Conservation (phyloP, 2,888 invertebrate species). For the Urechis unicinctus region DNA sequence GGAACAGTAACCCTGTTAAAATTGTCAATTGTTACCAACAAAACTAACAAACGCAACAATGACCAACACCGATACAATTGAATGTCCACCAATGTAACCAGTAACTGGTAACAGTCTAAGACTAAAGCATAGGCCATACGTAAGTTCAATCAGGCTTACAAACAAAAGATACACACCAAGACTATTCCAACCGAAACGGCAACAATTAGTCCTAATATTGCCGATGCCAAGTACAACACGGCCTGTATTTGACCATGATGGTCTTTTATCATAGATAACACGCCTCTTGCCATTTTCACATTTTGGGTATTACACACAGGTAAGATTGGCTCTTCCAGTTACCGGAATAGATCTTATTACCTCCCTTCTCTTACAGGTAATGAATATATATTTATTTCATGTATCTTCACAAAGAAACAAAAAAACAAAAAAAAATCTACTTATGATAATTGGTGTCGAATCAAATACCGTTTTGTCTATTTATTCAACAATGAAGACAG, state of each 20-base stretch:
- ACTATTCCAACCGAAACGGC: conserved; percentile 19
- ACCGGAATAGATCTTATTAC: no score
- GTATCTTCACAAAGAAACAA: no score
- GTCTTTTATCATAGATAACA: neutral
- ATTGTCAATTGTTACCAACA: no score
- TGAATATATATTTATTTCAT: no score
- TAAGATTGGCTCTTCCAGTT: neutral
- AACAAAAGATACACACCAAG: conserved; percentile 12
- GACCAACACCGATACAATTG: no score
- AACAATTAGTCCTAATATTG: conserved; percentile 16
- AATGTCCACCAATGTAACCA: neutral
- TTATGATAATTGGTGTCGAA: no score
- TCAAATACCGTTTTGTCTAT: no score
- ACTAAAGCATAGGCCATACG: neutral
- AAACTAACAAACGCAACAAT: no score
- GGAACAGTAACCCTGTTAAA: neutral
- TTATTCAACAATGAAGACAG: no score
- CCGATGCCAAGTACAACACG: conserved; percentile 8
- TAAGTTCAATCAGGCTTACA: neutral
- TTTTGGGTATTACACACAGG: neutral
- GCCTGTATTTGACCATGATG: neutral
- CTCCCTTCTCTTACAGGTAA: no score
- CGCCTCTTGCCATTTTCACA: neutral
- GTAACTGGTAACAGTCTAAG: neutral
- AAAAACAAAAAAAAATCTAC: no score